phyloP scores from a whole-genome alignment of 2,113 vertebrate species.

The Miniopterus natalensis region DNA sequence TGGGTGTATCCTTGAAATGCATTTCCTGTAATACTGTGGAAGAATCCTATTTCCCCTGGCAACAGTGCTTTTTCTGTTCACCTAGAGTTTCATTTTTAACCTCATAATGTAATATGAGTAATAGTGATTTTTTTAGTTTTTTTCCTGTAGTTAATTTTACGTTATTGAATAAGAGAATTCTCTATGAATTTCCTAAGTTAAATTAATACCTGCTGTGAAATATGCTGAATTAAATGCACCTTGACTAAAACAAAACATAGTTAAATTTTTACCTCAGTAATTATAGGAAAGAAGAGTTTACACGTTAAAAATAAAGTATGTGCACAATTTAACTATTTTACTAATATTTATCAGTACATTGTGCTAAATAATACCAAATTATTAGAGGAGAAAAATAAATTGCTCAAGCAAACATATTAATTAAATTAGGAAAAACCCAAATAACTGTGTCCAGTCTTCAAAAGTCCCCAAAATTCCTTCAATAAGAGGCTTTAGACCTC shows the following conservation, averaged over 20 bases:
- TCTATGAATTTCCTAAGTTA: conserved; percentile 7
- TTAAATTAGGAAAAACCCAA: not conserved
- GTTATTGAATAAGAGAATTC: not conserved
- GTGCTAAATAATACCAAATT: not conserved
- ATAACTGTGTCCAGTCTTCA: not conserved
- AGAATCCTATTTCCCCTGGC: not conserved
- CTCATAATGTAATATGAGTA: not conserved
- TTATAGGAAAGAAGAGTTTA: not conserved
- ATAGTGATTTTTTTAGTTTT: not conserved
- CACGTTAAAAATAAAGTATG: not conserved
- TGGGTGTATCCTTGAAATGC: not conserved
- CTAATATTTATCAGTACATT: not conserved
- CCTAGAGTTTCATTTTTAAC: not conserved
- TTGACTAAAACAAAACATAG: not conserved
- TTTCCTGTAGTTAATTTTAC: not conserved
- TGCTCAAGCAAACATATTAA: not conserved
- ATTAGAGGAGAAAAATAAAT: not conserved
- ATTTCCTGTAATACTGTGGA: not conserved
- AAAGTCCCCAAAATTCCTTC: not conserved
- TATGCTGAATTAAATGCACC: conserved; percentile 16
- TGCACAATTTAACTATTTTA: not conserved
- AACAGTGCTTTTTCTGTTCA: not conserved
- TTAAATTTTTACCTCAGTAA: not conserved
- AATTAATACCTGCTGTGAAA: conserved; percentile 25
- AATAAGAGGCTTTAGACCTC: not conserved